A percentile compares a stretch with the other conserved stretches of the same genome.
These are phyloP conservation scores for Drosophila mettleri DNA, from an alignment of 2,888 invertebrate species.

Conservation along the genomic window DNA sequence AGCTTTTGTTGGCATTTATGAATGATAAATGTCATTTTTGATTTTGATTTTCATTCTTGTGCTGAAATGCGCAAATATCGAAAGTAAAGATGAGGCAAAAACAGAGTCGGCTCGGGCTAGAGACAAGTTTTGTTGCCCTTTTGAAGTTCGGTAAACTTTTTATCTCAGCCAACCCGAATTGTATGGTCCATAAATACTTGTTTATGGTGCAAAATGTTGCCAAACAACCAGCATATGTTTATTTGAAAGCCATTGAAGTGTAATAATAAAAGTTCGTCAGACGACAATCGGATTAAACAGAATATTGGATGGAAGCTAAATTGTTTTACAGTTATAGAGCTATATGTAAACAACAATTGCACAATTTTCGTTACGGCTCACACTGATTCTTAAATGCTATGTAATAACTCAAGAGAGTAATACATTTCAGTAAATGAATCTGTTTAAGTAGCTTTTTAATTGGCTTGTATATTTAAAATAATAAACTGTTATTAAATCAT, in stretches of 20 bases:
- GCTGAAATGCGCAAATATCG: slow-evolving; percentile 55
- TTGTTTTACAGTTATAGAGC: not conserved
- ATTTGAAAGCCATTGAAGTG: slow-evolving; percentile 6
- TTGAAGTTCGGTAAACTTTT: slow-evolving; percentile 49
- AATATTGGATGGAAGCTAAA: not conserved
- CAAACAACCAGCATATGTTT: slow-evolving; percentile 38
- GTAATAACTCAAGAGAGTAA: not conserved
- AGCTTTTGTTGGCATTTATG: slow-evolving; percentile 58
- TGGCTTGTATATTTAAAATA: not conserved
- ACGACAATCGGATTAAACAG: slow-evolving; percentile 1
- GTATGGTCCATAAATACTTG: slow-evolving; percentile 35
- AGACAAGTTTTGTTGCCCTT: slow-evolving; percentile 31
- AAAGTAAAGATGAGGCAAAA: not conserved
- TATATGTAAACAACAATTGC: not conserved
- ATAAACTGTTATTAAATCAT: slow-evolving; percentile 7
- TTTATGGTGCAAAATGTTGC: slow-evolving; percentile 33
- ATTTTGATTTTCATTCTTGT: slow-evolving; percentile 57
- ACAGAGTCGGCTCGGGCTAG: slow-evolving; percentile 6
- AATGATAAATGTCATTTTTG: slow-evolving; percentile 71
- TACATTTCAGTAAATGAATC: not conserved
- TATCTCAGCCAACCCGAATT: slow-evolving; percentile 23
- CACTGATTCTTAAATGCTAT: not conserved
- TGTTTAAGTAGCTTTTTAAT: slow-evolving; percentile 3
- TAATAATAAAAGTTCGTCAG: slow-evolving; percentile 5
- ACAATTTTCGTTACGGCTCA: not conserved